phyloP scores from a whole-genome alignment of 2,888 invertebrate genomes.

The Atherix ibis region DNA sequence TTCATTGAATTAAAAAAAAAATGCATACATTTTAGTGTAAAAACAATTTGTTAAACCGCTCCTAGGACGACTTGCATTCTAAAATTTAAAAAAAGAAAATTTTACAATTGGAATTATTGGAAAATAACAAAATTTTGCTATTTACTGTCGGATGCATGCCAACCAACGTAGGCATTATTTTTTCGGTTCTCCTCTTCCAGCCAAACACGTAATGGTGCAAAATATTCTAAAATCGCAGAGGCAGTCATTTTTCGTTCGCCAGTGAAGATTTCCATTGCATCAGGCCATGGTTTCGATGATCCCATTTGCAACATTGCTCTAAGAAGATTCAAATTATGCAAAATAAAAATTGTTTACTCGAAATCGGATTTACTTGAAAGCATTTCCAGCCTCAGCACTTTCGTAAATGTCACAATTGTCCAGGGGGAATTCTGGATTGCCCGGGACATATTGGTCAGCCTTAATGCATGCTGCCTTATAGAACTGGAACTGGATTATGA shows the following conservation, averaged over 20 bases:
- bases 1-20: no score
- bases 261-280: slow-evolving; percentile 65
- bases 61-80: no score
- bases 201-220: slow-evolving; percentile 61
- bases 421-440: slow-evolving; percentile 46
- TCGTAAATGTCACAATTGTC: slow-evolving; percentile 76
- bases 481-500: slow-evolving; percentile 66
- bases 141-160: slow-evolving; percentile 34
- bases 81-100: no score
- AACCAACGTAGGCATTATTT: slow-evolving; percentile 44
- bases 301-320: slow-evolving; percentile 53
- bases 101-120: no score
- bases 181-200: slow-evolving; percentile 52
- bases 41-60: no score
- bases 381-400: slow-evolving; percentile 62
- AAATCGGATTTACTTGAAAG: slow-evolving; percentile 36
- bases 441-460: slow-evolving; percentile 61
- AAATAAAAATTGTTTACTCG: no score
- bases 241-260: slow-evolving; percentile 62
- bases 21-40: no score
- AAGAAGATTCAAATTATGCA: no score
- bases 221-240: slow-evolving; percentile 61
- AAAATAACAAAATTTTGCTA: no score
- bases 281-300: slow-evolving; percentile 58
- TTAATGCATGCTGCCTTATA: slow-evolving; percentile 52